Evolutionary conservation across 2,888 invertebrate genomes (phyloP).

Genomic region (Halocaridina rubra): DNA sequence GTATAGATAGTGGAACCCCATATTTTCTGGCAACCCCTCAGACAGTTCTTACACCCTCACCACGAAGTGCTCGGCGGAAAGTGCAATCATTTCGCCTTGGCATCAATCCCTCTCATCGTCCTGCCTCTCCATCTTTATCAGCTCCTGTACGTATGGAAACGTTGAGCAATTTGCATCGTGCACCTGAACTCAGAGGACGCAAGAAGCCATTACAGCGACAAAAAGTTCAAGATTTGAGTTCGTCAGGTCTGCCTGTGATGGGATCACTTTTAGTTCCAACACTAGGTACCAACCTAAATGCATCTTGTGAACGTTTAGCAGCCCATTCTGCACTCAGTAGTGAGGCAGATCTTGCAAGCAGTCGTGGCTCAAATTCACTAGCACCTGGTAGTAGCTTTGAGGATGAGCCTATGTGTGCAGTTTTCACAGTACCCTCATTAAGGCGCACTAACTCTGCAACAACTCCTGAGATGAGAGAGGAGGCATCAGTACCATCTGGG

Average conservation of each 20-base stretch:
- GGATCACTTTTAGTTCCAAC: conserved; percentile 14
- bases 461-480: conserved; percentile 32
- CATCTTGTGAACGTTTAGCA: conserved; percentile 55
- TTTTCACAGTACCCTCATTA: conserved; percentile 56
- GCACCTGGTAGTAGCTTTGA: conserved; percentile 38
- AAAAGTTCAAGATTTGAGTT: conserved; percentile 14
- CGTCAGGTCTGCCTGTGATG: conserved; percentile 10
- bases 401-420: conserved; percentile 55
- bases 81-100: conserved; percentile 51
- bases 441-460: conserved; percentile 56
- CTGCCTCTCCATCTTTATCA: neutral
- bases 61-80: conserved; percentile 14
- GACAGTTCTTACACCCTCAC: conserved; percentile 16
- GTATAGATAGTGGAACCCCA: conserved; percentile 33
- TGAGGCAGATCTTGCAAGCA: neutral
- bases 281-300: conserved; percentile 32
- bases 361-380: conserved; percentile 9
- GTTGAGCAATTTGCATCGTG: neutral
- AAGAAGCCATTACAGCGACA: conserved; percentile 41
- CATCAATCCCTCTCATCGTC: conserved; percentile 27
- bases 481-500: neutral
- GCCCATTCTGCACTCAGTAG: conserved; percentile 5
- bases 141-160: conserved; percentile 10
- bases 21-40: conserved; percentile 9
- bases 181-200: conserved; percentile 23